A percentile compares a stretch with the other conserved stretches of the same genome.
Conservation (phyloP, 1,140 invertebrate species). For the Eufriesea mexicana region DNA sequence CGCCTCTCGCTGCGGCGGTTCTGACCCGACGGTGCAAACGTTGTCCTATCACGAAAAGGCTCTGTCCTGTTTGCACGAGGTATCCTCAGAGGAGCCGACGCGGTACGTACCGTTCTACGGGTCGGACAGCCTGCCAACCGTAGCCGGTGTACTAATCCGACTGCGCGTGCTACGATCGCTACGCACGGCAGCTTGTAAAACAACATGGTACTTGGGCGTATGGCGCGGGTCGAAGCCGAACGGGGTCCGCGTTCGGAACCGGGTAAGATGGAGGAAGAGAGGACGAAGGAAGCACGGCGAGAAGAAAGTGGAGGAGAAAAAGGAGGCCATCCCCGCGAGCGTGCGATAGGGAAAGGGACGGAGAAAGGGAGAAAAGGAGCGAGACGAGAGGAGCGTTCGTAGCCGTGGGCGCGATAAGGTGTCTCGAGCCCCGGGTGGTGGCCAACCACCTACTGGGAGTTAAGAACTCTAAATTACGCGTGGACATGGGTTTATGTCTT, state of each 20-base stretch:
- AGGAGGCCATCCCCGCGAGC: not conserved
- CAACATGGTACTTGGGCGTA: conserved; percentile 27
- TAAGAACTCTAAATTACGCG: conserved; percentile 80
- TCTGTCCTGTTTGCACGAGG: conserved; percentile 23
- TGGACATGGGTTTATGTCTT: conserved; percentile 79
- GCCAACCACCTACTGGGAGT: conserved; percentile 76
- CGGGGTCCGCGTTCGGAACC: too few species aligned
- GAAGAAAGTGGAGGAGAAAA: conserved; percentile 2
- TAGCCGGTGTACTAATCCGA: conserved; percentile 35
- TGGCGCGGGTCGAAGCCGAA: conserved; percentile 19
- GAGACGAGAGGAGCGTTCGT: conserved; percentile 41
- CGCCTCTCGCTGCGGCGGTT: conserved; percentile 46
- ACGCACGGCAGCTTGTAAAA: conserved; percentile 62
- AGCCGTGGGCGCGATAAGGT: conserved; percentile 74
- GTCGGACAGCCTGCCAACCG: not conserved
- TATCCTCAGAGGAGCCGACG: conserved; percentile 7
- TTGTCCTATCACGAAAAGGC: conserved; percentile 72
- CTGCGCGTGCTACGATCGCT: conserved; percentile 52
- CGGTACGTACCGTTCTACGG: conserved; percentile 1
- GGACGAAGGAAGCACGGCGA: not conserved
- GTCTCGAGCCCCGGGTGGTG: conserved; percentile 78
- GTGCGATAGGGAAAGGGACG: not conserved
- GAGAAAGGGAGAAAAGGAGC: conserved; percentile 17
- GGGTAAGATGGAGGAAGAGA: not conserved
- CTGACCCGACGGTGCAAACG: conserved; percentile 67